These are phyloP conservation scores for Empis stercorea DNA, from an alignment of 2,888 invertebrate genomes.

Conservation along the genomic window DNA sequence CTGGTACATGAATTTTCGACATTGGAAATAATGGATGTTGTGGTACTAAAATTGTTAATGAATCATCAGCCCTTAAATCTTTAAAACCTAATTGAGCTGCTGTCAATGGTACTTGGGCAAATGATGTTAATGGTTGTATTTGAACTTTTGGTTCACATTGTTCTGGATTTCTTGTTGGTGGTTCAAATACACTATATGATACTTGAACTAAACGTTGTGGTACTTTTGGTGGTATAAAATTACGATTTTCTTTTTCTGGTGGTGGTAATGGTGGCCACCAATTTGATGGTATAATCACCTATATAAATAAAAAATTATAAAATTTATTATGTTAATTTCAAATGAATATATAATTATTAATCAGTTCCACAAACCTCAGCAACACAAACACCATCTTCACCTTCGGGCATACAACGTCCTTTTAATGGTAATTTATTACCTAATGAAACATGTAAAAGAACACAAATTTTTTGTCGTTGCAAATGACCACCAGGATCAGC, in stretches of 20 bases:
- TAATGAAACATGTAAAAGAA: slow-evolving; percentile 61
- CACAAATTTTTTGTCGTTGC: slow-evolving; percentile 67
- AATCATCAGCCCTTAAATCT: slow-evolving; percentile 71
- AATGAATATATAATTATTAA: slow-evolving; percentile 3
- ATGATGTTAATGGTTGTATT: slow-evolving; percentile 53
- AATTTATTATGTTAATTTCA: slow-evolving; percentile 3
- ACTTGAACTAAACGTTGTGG: slow-evolving; percentile 67
- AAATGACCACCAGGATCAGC: slow-evolving; percentile 70
- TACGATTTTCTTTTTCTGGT: slow-evolving; percentile 46
- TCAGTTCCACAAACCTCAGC: slow-evolving; percentile 49
- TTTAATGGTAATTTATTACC: slow-evolving; percentile 52
- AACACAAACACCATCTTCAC: slow-evolving; percentile 84
- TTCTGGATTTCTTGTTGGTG: slow-evolving; percentile 52
- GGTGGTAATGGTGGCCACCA: slow-evolving; percentile 78
- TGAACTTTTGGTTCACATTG: slow-evolving; percentile 63
- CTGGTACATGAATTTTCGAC: slow-evolving; percentile 80
- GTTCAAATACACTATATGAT: slow-evolving; percentile 80
- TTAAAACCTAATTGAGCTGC: slow-evolving; percentile 70
- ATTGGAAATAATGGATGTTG: slow-evolving; percentile 81
- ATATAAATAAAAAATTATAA: slow-evolving; percentile 11
- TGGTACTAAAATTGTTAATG: slow-evolving; percentile 73
- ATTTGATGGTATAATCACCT: slow-evolving; percentile 68
- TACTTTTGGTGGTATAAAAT: slow-evolving; percentile 41
- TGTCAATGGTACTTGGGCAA: slow-evolving; percentile 54
- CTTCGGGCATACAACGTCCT: slow-evolving; percentile 86